Percentiles rank a stretch among this genome's conserved stretches.
These are phyloP conservation scores for Stegophylla sp. DNA, from an alignment of 2,888 invertebrate genomes.

Conservation along the genomic window DNA sequence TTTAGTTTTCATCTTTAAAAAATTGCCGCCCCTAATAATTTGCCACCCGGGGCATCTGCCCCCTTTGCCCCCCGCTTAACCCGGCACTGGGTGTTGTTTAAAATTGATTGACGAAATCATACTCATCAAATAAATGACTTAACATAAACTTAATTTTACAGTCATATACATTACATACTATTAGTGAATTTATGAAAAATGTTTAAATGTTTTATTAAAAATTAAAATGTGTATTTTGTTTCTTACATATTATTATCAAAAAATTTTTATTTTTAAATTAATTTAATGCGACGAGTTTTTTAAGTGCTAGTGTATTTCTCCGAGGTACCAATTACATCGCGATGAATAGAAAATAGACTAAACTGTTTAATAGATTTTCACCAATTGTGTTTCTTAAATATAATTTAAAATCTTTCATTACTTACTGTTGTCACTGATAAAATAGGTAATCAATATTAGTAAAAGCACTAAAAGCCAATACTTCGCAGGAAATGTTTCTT, in stretches of 20 bases:
- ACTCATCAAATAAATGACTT: background rate
- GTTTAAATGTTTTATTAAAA: too few relatives aligned
- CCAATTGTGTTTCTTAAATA: background rate
- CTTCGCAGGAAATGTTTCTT: conserved; percentile 7
- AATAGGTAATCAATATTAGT: conserved; percentile 14
- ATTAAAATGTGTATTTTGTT: too few relatives aligned
- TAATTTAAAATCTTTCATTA: conserved; percentile 9
- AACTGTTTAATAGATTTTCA: background rate
- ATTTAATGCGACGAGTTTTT: too few relatives aligned
- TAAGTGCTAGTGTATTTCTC: too few relatives aligned
- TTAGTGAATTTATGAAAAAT: too few relatives aligned
- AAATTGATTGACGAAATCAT: background rate
- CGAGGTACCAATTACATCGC: background rate
- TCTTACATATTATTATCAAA: too few relatives aligned
- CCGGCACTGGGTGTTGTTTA: background rate
- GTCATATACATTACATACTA: too few relatives aligned
- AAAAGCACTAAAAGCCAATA: background rate
- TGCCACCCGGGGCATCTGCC: too few relatives aligned
- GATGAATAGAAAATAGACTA: background rate
- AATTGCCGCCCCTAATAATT: too few relatives aligned
- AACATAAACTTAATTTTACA: background rate
- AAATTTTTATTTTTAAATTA: too few relatives aligned
- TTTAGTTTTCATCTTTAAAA: too few relatives aligned
- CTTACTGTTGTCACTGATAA: background rate
- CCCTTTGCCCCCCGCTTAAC: too few relatives aligned